phyloP scores from a whole-genome alignment of 2,888 invertebrate genomes.

The Hypercompe scribonia region DNA sequence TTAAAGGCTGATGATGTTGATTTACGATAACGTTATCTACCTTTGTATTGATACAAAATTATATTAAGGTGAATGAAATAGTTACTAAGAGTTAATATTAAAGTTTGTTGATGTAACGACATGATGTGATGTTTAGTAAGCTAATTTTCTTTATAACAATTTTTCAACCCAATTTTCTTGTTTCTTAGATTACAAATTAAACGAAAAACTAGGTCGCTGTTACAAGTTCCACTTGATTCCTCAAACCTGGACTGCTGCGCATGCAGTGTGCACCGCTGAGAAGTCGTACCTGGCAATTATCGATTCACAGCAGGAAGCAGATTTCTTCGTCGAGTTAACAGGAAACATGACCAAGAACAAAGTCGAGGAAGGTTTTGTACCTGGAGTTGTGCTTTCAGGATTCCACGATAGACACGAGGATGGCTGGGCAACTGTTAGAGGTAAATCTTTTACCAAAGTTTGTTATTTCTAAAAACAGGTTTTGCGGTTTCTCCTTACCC shows the following conservation, averaged over 20 bases:
- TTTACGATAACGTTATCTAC: no score
- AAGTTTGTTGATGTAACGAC: no score
- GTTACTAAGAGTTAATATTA: no score
- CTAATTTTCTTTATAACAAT: no score
- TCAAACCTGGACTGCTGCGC: constrained; percentile 69
- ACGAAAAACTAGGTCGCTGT: constrained; percentile 59
- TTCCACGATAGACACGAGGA: constrained; percentile 53
- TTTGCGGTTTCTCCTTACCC: no score
- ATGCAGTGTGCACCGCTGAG: constrained; percentile 65
- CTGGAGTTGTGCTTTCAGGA: constrained; percentile 51
- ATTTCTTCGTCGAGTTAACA: constrained; percentile 29
- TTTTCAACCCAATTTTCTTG: neutral
- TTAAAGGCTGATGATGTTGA: no score
- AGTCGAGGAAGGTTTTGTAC: neutral
- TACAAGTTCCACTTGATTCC: constrained; percentile 72
- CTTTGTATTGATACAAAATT: no score
- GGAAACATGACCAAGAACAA: constrained; percentile 1
- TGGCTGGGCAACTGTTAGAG: constrained; percentile 64
- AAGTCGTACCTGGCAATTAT: constrained; percentile 69
- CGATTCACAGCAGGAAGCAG: constrained; percentile 52
- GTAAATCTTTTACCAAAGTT: constrained; percentile 40
- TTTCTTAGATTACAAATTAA: constrained; percentile 68
- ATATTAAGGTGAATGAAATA: no score
- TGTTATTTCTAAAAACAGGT: neutral
- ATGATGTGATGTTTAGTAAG: no score